phyloP scores from a whole-genome alignment of 2,797 vertebrate genomes.

The Alfaro cultratus region DNA sequence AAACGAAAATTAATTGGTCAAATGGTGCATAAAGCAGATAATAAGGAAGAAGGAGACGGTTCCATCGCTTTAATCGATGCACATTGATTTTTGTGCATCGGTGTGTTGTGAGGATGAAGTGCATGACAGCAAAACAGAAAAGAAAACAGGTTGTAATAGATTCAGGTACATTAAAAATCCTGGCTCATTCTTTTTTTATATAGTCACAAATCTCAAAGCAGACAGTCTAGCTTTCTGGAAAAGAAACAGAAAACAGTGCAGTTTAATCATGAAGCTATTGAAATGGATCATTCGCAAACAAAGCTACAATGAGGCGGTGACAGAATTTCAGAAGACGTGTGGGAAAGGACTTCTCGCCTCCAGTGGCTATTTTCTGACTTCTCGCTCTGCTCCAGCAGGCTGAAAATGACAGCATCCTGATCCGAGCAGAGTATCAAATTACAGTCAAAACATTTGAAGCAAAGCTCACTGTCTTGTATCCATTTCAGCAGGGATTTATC shows the following conservation, averaged over 20 bases:
- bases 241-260: background rate
- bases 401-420: constrained; percentile 4
- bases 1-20: constrained; percentile 2
- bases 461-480: constrained; percentile 5
- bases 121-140: background rate
- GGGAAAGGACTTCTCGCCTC: background rate
- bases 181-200: background rate
- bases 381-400: background rate
- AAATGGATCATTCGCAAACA: background rate
- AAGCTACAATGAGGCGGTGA: background rate
- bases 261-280: background rate
- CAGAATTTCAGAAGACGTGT: background rate
- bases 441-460: background rate
- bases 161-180: background rate
- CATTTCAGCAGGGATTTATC: background rate
- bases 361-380: background rate
- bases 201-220: background rate
- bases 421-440: constrained; percentile 4
- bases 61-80: background rate
- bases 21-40: background rate
- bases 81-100: constrained; percentile 6
- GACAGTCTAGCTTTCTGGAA: background rate
- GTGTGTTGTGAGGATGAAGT: background rate
- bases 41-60: constrained; percentile 3
- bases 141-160: background rate